These are phyloP conservation scores for Drosophila suzukii DNA, from an alignment of 1,140 invertebrate species.

Conservation along the genomic window DNA sequence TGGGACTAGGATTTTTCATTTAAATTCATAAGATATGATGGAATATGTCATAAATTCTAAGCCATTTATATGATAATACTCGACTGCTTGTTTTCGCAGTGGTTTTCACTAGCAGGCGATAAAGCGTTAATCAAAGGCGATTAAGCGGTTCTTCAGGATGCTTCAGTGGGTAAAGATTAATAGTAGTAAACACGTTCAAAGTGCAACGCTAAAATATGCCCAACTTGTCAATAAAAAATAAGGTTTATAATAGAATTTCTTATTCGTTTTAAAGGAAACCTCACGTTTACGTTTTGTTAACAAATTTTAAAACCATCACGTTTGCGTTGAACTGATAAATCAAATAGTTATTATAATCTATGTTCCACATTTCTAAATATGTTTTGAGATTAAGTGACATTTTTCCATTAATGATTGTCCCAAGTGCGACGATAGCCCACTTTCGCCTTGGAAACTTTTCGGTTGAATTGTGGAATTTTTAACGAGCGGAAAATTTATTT, in stretches of 20 bases:
- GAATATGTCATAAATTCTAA: too few relatives aligned
- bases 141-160: slow-evolving; percentile 1
- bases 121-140: slow-evolving; percentile 21
- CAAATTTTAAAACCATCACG: slow-evolving; percentile 6
- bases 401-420: background rate
- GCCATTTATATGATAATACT: too few relatives aligned
- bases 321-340: background rate
- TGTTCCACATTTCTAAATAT: background rate
- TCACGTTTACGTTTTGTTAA: background rate
- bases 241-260: slow-evolving; percentile 4
- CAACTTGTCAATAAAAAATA: too few relatives aligned
- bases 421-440: slow-evolving; percentile 21
- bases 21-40: too few relatives aligned
- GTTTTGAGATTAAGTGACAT: background rate
- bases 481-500: slow-evolving; percentile 70
- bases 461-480: slow-evolving; percentile 51
- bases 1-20: too few relatives aligned
- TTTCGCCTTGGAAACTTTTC: slow-evolving; percentile 60
- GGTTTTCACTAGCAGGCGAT: slow-evolving; percentile 14
- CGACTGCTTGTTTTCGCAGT: slow-evolving; percentile 5
- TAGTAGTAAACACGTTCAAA: slow-evolving; percentile 26
- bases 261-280: background rate
- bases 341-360: background rate
- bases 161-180: slow-evolving; percentile 10
- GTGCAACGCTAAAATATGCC: slow-evolving; percentile 7